phyloP scores from a whole-genome alignment of 2,797 vertebrate species.

The Gymnothorax javanicus region DNA sequence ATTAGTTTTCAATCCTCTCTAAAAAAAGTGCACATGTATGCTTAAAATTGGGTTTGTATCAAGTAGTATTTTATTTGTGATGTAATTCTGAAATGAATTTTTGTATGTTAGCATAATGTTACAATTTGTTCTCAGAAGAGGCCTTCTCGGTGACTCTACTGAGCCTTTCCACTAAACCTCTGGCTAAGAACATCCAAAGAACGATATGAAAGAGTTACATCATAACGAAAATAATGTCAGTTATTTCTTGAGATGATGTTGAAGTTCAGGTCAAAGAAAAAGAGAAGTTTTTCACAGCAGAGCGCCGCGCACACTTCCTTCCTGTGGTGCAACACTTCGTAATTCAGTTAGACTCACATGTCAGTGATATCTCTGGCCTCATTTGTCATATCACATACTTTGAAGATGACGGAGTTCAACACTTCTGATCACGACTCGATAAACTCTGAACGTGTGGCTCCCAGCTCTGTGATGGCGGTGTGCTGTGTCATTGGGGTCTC shows the following conservation, averaged over 20 bases:
- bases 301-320: too few species aligned
- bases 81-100: too few species aligned
- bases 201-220: background rate
- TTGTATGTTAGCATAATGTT: too few species aligned
- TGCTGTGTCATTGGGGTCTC: constrained; percentile 39
- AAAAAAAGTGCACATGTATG: too few species aligned
- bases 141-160: background rate
- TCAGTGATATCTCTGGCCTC: background rate
- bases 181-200: background rate
- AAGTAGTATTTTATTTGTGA: too few species aligned
- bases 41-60: too few species aligned
- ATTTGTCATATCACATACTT: too few species aligned
- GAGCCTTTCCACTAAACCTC: background rate
- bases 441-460: background rate
- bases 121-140: too few species aligned
- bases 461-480: background rate
- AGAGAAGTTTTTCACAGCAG: background rate
- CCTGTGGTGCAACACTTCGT: background rate
- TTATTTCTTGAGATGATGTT: background rate
- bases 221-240: background rate
- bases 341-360: background rate
- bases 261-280: background rate
- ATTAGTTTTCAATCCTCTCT: too few species aligned
- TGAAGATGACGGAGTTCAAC: background rate
- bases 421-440: background rate